Base-by-base conservation (phyloP, 2,797 vertebrate species). In the Sparidentex hasta region DNA sequence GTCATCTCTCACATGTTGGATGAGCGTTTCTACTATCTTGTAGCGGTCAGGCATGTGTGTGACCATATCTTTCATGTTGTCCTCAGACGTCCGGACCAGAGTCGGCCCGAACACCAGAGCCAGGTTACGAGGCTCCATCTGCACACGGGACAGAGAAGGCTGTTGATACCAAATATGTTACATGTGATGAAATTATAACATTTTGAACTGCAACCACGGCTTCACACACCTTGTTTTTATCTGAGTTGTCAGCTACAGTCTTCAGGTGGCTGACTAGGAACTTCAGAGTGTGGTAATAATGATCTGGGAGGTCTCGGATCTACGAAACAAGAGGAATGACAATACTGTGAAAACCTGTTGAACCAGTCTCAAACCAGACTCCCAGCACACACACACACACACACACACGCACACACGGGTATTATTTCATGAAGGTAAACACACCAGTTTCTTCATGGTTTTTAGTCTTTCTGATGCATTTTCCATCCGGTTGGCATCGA, bases 1-100 rank as follows among this genome's bases (percentile, higher is more conserved):
- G 11, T 1, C 1, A 12, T 48, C 3, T 41, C 97, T 96, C 87
- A 99, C 98, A 0, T 99, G 98, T 83, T 99, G 98, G 88, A 99
- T 97, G 85, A 99, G 96, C 0, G 98, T 99, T 92, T 99, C 98
- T 17, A 99, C 96, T 0, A 99, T 99, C 89, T 99, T 99, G 93
- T 99, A 99, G 82, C 97, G 97, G 94, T 99, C 98, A 0, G 98
- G 98, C 98, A 99, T 99, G 94, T 99, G 98, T 0, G 98, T 99
- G 87, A 99, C 98, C 98, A 99, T 99, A 85, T 99, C 98, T 0
- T 97, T 98, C 98, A 99, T 99, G 95, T 99, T 99, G 95, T 99
- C 98, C 92, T 99, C 98, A 0, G 98, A 99, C 0, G 97, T 99
- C 25, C 98, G 93, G 52, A 99, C 98, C 80, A 99, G 90, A 0